phyloP scores from a whole-genome alignment of 2,888 invertebrate species.

The Antheraea yamamai region DNA sequence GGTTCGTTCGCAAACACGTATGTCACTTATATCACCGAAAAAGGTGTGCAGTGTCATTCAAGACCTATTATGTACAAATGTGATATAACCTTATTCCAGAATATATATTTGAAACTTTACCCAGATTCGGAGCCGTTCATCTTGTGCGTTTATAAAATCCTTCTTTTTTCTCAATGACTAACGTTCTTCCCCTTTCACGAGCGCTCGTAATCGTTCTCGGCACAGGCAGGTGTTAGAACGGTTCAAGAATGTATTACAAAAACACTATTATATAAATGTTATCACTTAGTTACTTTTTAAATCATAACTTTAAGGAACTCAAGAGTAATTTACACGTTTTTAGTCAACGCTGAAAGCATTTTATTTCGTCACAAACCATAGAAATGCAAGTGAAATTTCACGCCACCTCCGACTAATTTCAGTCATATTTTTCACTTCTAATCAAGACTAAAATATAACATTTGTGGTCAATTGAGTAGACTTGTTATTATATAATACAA shows the following conservation, averaged over 20 bases:
- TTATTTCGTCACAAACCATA: slow-evolving; percentile 77
- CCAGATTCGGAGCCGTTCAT: slow-evolving; percentile 92
- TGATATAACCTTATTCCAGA: slow-evolving; percentile 45
- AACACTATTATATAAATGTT: slow-evolving; percentile 53
- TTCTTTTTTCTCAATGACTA: slow-evolving; percentile 38
- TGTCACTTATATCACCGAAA: slow-evolving; percentile 15
- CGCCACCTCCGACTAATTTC: slow-evolving; percentile 71
- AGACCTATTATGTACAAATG: slow-evolving; percentile 22
- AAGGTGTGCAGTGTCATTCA: slow-evolving; percentile 5
- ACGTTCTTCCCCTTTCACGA: slow-evolving; percentile 48
- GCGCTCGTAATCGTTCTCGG: slow-evolving; percentile 51
- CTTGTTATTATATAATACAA: slow-evolving; percentile 50
- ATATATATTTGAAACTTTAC: slow-evolving; percentile 74
- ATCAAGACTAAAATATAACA: slow-evolving; percentile 44
- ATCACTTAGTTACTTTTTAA: slow-evolving; percentile 65
- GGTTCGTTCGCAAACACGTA: slow-evolving; percentile 12
- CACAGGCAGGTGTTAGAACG: slow-evolving; percentile 56
- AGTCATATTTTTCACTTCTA: slow-evolving; percentile 71
- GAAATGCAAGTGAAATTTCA: slow-evolving; percentile 79
- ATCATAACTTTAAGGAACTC: slow-evolving; percentile 62
- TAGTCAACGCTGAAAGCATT: slow-evolving; percentile 62
- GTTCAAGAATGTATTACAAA: slow-evolving; percentile 50
- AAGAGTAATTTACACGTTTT: slow-evolving; percentile 60
- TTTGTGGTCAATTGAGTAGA: slow-evolving; percentile 44
- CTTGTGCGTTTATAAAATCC: slow-evolving; percentile 52